Evolutionary conservation across 2,797 vertebrate genomes (phyloP), one percentile per base, ranked within the genome.

Genomic region (Pseudopleuronectes americanus): DNA sequence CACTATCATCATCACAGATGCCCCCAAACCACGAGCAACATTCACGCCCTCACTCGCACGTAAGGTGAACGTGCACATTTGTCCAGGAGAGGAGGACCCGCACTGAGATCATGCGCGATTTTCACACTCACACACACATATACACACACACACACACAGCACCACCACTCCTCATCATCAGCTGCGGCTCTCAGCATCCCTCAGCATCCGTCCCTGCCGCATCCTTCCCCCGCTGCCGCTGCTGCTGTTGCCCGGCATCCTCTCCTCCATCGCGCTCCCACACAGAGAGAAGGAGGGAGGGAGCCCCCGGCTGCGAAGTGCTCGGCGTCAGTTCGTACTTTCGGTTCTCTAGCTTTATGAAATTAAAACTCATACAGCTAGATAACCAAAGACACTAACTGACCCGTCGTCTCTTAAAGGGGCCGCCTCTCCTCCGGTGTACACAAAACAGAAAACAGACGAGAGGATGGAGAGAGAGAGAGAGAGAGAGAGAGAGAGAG

Each of bases 311-410:
- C 83, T 81, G 81, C 80, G 93, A 92, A 95, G 96, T 94, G 89
- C 21, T 87, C 89, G 81, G 93, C 89, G 89, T 47, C 87, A 95
- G 95, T 96, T 96, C 91, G 91, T 97, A 96, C 96, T 95, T 97
- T 97, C 96, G 96, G 96, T 97, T 97, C 95, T 97, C 96, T 97
- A 97, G 96, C 96, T 97, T 97, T 97, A 97, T 97, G 96, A 97
- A 94, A 96, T 96, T 95, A 95, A 95, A 93, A 96, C 96, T 97
- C 96, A 98, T 98, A 98, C 96, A 98, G 97, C 97, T 98, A 98
- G 97, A 98, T 97, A 98, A 98, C 97, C 97, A 97, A 98, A 98
- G 97, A 98, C 93, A 98, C 95, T 96, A 98, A 96, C 96, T 95
- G 89, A 92, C 89, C 95, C 94, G 89, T 89, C 77, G 84, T 92